phyloP scores from a whole-genome alignment of 2,797 vertebrate species.

The Lepus townsendii region DNA sequence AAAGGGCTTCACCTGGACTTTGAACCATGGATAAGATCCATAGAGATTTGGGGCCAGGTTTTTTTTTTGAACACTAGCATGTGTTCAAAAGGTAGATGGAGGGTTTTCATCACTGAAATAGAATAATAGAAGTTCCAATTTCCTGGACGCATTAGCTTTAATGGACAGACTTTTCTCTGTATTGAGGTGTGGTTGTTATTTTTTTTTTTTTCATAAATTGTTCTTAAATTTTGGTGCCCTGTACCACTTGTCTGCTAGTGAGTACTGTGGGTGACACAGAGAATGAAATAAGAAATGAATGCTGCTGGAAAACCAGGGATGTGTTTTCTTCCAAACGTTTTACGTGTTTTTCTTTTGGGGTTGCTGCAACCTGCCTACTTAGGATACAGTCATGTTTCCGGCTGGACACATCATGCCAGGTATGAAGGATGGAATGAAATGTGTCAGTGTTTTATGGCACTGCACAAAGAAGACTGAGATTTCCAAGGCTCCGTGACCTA shows the following conservation, averaged over 20 bases:
- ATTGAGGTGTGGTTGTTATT: background rate
- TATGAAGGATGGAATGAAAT: slow-evolving; percentile 66
- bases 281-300: slow-evolving; percentile 66
- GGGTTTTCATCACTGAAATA: background rate
- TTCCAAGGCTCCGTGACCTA: background rate
- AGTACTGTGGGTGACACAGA: background rate
- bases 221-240: slow-evolving; percentile 58
- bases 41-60: background rate
- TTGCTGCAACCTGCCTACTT: background rate
- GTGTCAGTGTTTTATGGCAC: slow-evolving; percentile 63
- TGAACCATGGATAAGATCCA: background rate
- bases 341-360: slow-evolving; percentile 45
- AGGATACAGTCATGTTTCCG: slow-evolving; percentile 52
- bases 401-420: slow-evolving; percentile 58
- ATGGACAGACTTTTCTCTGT: slow-evolving; percentile 47
- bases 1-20: background rate
- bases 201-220: background rate
- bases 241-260: slow-evolving; percentile 1
- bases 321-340: slow-evolving; percentile 68
- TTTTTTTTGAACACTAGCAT: background rate
- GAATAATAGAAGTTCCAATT: slow-evolving; percentile 38
- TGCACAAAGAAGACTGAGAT: slow-evolving; percentile 54
- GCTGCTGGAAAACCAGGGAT: slow-evolving; percentile 59
- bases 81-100: background rate
- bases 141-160: slow-evolving; percentile 64